A percentile compares a stretch with the other conserved stretches of the same genome.
phyloP scores from a whole-genome alignment of 2,888 invertebrate genomes.

The Oscheius sp. region DNA sequence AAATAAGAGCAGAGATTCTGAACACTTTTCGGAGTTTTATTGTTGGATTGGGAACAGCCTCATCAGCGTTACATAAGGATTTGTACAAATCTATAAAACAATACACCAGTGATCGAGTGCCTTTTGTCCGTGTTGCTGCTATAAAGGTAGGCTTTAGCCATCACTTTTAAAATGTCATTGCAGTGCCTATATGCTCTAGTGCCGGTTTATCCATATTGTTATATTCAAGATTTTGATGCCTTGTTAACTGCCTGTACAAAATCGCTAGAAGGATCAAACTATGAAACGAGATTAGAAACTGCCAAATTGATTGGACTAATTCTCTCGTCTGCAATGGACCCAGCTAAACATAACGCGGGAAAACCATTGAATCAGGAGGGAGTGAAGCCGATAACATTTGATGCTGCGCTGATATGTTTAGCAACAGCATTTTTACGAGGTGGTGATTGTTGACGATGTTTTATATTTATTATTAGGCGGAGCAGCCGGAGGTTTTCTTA shows the following conservation, averaged over 20 bases:
- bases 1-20: slow-evolving; percentile 95
- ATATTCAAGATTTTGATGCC: slow-evolving; percentile 76
- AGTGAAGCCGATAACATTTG: slow-evolving; percentile 2
- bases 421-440: slow-evolving; percentile 93
- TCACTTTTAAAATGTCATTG: background rate
- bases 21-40: slow-evolving; percentile 90
- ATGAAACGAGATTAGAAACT: slow-evolving; percentile 89
- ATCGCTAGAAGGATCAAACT: slow-evolving; percentile 89
- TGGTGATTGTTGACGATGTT: background rate
- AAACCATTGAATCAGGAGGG: background rate
- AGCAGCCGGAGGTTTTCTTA: slow-evolving; percentile 79
- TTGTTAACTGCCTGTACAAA: slow-evolving; percentile 64
- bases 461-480: slow-evolving; percentile 73
- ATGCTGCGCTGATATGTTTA: slow-evolving; percentile 80
- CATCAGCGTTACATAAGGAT: slow-evolving; percentile 84
- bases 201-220: slow-evolving; percentile 83
- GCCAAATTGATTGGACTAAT: slow-evolving; percentile 89
- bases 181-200: slow-evolving; percentile 88
- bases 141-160: slow-evolving; percentile 76
- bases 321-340: slow-evolving; percentile 77
- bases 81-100: slow-evolving; percentile 89
- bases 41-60: slow-evolving; percentile 92
- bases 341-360: slow-evolving; percentile 37
- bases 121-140: slow-evolving; percentile 91
- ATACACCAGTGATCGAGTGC: slow-evolving; percentile 87